Base-by-base conservation (phyloP, 2,797 vertebrate genomes). In the Girardinus metallicus region DNA sequence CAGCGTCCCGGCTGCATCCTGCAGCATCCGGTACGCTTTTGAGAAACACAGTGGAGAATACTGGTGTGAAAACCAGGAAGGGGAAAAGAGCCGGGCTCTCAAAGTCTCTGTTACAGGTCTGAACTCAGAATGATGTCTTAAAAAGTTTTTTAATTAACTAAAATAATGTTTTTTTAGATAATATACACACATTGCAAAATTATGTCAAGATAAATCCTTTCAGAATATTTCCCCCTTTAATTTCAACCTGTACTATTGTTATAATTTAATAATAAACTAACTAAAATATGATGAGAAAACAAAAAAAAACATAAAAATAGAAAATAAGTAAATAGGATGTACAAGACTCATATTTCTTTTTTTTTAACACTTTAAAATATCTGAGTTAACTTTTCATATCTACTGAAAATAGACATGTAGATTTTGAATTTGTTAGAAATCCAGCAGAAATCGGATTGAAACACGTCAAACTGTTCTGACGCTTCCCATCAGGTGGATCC, bases 71-170 rank as follows among this genome's bases (percentile, higher is more conserved):
- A 62, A 62, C 31, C 31, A 74, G 16, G 36, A 16, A 13, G 73
- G 73, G 10, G 51, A 43, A 44, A 26, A 3, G 23, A 60, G 36
- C n/a, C 36, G 34, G 0, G 29, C 43, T 47, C 57, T 76, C 29
- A 76, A 64, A 43, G 64, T 76, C 75, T 64, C 57, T 34, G 43
- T 76, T 36, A 76, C 75, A 34, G 75, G 75, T 76, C 23, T 7
- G 75, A 51, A 41, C 10, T 23, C 7, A 68, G 2, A 31, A 18
- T 29, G 12, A 60, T 0, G 1, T 15, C 1, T 60, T 0, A 29
- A 31, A 13, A n/a, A 5, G 8, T 26, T 53, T 10, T n/a, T n/a
- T 9, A 21, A 34, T 62, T 0, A 62, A 16, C 13, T 34, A 34
- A 60, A 62, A 34, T 34, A 16, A 5, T 62, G 13, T 18, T 9